phyloP scores from a whole-genome alignment of 1,140 invertebrate genomes.

The Delia radicum region DNA sequence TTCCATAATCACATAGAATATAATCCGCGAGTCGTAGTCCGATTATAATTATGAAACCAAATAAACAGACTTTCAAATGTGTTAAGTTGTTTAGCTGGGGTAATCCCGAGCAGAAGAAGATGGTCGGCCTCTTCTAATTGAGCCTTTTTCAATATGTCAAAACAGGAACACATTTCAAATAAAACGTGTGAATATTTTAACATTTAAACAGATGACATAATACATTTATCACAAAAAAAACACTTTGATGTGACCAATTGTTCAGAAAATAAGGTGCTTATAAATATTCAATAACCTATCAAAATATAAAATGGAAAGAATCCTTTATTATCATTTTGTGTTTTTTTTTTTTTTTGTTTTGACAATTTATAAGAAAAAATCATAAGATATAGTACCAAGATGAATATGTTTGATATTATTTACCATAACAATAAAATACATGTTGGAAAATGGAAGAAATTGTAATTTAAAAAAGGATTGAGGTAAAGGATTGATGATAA shows the following conservation, averaged over 20 bases:
- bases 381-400: not conserved
- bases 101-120: too few relatives aligned
- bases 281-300: slow-evolving; percentile 2
- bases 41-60: too few relatives aligned
- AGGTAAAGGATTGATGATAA: not conserved
- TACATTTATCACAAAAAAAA: not conserved
- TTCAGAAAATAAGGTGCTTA: not conserved
- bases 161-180: too few relatives aligned
- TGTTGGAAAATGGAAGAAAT: not conserved
- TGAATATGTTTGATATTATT: not conserved
- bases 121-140: too few relatives aligned
- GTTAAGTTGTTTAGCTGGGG: too few relatives aligned
- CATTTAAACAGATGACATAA: not conserved
- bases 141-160: too few relatives aligned
- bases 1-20: too few relatives aligned
- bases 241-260: not conserved
- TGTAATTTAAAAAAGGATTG: not conserved
- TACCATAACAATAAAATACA: not conserved
- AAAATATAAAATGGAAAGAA: not conserved
- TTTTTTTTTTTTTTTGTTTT: too few relatives aligned
- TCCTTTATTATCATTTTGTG: too few relatives aligned
- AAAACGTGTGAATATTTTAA: not conserved
- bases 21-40: too few relatives aligned
- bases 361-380: not conserved
- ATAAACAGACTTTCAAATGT: too few relatives aligned